phyloP scores from a whole-genome alignment of 2,113 vertebrate genomes.

The Gracilinanus agilis region DNA sequence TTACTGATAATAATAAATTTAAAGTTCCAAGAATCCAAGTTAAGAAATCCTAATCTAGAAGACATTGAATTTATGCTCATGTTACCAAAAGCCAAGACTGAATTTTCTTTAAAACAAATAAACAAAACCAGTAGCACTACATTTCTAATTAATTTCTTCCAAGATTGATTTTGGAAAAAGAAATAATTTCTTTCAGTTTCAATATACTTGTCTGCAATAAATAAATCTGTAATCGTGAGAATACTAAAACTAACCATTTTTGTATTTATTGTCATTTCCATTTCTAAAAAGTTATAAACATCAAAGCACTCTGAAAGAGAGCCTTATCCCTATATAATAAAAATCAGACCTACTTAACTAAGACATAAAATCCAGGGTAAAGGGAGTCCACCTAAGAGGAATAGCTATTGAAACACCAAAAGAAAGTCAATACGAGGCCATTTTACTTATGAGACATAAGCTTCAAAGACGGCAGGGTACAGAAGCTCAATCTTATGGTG shows the following conservation, averaged over 20 bases:
- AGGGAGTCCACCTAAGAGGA: neutral
- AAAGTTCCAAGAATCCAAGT: neutral
- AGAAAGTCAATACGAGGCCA: neutral
- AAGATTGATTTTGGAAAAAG: neutral
- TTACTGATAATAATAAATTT: neutral
- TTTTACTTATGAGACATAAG: neutral
- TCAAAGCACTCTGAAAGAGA: neutral
- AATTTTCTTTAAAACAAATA: neutral
- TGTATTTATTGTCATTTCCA: neutral
- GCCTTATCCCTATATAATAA: neutral
- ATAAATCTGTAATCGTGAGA: neutral
- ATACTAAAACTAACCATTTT: neutral
- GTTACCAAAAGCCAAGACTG: neutral
- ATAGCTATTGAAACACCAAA: neutral
- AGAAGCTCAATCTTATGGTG: constrained; percentile 30
- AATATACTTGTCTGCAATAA: neutral
- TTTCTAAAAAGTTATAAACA: neutral
- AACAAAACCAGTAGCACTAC: neutral
- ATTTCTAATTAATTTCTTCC: neutral
- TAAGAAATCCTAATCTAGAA: neutral
- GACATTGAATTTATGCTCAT: neutral
- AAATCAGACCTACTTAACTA: neutral
- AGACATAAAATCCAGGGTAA: neutral
- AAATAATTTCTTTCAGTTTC: neutral
- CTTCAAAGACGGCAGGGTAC: neutral